These are phyloP conservation scores for Oligia fasciuncula DNA, from an alignment of 2,888 invertebrate genomes.

Conservation along the genomic window DNA sequence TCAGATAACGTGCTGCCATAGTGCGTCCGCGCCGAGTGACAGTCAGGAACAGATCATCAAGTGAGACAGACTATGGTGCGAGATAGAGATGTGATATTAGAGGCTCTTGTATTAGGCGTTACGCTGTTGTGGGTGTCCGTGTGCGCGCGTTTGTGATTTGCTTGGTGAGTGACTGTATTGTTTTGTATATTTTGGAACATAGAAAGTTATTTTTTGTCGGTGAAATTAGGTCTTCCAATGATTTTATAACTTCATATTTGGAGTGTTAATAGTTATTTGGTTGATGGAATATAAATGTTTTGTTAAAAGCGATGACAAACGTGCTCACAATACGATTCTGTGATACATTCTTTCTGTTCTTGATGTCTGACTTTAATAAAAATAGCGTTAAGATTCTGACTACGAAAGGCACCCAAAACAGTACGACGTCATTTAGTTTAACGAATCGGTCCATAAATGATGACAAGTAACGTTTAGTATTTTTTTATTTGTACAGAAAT, in stretches of 20 bases:
- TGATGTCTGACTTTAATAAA: constrained; percentile 34
- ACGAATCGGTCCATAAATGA: constrained; percentile 35
- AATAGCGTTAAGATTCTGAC: constrained; percentile 36
- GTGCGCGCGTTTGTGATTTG: constrained; percentile 34
- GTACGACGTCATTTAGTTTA: constrained; percentile 34
- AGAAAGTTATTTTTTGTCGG: neutral
- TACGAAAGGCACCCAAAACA: constrained; percentile 39
- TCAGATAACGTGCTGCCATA: constrained; percentile 83
- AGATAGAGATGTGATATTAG: constrained; percentile 28
- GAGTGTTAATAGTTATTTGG: constrained; percentile 12
- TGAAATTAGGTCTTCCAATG: constrained; percentile 32
- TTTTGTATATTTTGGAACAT: constrained; percentile 10
- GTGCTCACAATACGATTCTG: constrained; percentile 46
- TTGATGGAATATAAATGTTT: neutral
- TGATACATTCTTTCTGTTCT: constrained; percentile 53
- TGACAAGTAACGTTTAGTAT: constrained; percentile 55
- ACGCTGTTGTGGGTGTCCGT: constrained; percentile 44
- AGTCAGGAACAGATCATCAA: constrained; percentile 85
- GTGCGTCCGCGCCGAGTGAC: constrained; percentile 74
- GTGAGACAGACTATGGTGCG: constrained; percentile 37
- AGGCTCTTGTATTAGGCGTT: constrained; percentile 49
- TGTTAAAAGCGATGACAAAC: constrained; percentile 33
- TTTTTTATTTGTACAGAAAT: constrained; percentile 59
- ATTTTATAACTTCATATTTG: neutral
- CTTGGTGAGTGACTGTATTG: constrained; percentile 1